Evolutionary conservation across 35 echinoderm and acorn worm genomes (phyloP).

Genomic region (Strongylocentrotus purpuratus): DNA sequence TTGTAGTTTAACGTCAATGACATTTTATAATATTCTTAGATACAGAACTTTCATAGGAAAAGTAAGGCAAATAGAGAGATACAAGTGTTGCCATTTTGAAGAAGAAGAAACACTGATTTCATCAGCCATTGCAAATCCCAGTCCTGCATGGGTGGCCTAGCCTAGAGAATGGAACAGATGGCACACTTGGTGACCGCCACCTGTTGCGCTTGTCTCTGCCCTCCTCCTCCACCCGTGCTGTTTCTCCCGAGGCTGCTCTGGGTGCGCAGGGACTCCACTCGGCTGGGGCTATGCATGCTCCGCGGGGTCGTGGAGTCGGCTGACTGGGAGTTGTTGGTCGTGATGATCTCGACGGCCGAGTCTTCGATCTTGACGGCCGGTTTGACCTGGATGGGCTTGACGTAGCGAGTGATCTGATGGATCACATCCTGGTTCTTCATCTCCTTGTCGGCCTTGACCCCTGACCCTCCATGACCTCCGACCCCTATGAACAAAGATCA

Average conservation of each 20-base stretch:
- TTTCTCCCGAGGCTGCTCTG: neutral
- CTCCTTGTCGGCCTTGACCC: slow-evolving; percentile 64
- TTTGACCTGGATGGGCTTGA: slow-evolving; percentile 51
- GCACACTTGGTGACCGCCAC: slow-evolving; percentile 72
- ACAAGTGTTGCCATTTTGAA: too few species aligned
- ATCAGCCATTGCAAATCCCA: too few species aligned
- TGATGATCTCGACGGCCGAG: slow-evolving; percentile 21
- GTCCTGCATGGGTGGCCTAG: neutral
- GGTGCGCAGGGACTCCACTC: neutral
- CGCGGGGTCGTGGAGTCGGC: too few species aligned
- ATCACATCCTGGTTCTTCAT: slow-evolving; percentile 73
- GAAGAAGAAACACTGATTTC: too few species aligned
- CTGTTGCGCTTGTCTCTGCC: slow-evolving; percentile 31
- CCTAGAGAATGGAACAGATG: slow-evolving; percentile 62
- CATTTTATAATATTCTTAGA: too few species aligned
- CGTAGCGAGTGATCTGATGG: slow-evolving; percentile 49
- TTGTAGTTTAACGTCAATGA: too few species aligned
- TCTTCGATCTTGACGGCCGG: slow-evolving; percentile 32
- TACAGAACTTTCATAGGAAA: too few species aligned
- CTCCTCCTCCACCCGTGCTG: slow-evolving; percentile 23
- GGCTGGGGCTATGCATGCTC: neutral
- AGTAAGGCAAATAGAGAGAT: too few species aligned
- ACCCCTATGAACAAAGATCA: slow-evolving; percentile 47
- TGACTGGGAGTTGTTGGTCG: slow-evolving; percentile 27
- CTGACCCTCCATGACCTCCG: slow-evolving; percentile 81